Conservation (phyloP, 2,113 vertebrate species). For the Psophia crepitans region DNA sequence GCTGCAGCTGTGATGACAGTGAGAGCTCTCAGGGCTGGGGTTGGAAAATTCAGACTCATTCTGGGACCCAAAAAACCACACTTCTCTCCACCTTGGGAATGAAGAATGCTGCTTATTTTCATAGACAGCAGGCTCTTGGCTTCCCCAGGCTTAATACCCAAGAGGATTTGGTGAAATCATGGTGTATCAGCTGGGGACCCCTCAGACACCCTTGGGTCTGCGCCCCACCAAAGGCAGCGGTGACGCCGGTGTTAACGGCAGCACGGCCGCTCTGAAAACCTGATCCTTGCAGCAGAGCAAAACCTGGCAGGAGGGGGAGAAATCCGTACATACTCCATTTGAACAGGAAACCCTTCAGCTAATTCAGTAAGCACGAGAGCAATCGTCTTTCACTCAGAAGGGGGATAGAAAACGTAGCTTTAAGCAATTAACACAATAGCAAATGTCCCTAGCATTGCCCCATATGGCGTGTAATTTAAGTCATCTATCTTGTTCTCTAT, state of each 20-base stretch:
- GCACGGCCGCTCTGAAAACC: not conserved
- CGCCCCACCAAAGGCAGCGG: not conserved
- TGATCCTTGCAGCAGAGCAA: not conserved
- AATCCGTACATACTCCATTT: not conserved
- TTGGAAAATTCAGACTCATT: not conserved
- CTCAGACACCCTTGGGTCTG: not conserved
- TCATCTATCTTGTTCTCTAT: constrained; percentile 21
- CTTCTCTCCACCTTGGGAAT: not conserved
- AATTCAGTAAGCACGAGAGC: not conserved
- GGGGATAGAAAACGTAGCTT: constrained; percentile 36
- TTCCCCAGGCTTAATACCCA: not conserved
- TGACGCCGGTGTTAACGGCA: not conserved
- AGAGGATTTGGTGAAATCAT: not conserved
- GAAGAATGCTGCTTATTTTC: not conserved
- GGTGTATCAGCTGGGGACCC: not conserved
- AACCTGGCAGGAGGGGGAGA: not conserved
- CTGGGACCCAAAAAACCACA: not conserved
- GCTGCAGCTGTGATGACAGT: not conserved
- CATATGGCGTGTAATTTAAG: constrained; percentile 64
- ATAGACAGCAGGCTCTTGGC: not conserved
- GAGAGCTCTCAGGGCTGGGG: not conserved
- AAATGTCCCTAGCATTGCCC: constrained; percentile 47
- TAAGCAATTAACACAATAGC: constrained; percentile 65
- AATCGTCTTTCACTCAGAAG: not conserved
- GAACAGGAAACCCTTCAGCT: not conserved